A percentile compares a stretch with the other conserved stretches of the same genome.
These are phyloP conservation scores for Typhlichthys subterraneus DNA, from an alignment of 2,797 vertebrate genomes.

Conservation along the genomic window DNA sequence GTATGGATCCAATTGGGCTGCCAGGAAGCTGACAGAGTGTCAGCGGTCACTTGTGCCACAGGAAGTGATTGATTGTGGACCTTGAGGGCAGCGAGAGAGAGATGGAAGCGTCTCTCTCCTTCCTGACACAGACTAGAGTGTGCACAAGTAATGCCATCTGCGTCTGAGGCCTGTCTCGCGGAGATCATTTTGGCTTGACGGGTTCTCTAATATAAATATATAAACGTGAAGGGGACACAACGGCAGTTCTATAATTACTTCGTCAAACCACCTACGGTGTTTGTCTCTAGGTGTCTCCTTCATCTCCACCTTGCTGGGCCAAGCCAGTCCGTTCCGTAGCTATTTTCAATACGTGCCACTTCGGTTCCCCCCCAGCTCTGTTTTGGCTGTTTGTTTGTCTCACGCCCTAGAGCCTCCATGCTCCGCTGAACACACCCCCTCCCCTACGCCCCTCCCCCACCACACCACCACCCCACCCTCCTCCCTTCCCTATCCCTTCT, in stretches of 20 bases:
- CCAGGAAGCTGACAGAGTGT: constrained; percentile 74
- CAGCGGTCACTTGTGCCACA: constrained; percentile 71
- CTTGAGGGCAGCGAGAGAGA: constrained; percentile 61
- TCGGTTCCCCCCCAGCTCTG: constrained; percentile 47
- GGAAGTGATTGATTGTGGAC: constrained; percentile 75
- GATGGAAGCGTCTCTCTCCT: constrained; percentile 69
- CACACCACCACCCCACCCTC: too few relatives aligned
- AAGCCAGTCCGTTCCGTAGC: constrained; percentile 10
- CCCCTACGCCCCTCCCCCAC: too few relatives aligned
- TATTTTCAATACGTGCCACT: constrained; percentile 28
- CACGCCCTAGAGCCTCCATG: constrained; percentile 36
- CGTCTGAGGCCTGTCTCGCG: constrained; percentile 21
- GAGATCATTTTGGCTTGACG: too few relatives aligned
- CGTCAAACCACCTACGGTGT: constrained; percentile 37
- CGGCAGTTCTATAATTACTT: constrained; percentile 16
- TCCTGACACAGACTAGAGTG: constrained; percentile 56
- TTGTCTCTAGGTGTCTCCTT: constrained; percentile 27
- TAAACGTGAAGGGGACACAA: constrained; percentile 15
- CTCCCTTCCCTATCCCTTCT: constrained; percentile 6
- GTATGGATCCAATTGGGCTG: constrained; percentile 78
- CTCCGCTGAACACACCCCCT: constrained; percentile 13
- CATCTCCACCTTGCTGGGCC: constrained; percentile 44
- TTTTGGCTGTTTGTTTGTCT: constrained; percentile 61
- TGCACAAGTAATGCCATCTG: constrained; percentile 56
- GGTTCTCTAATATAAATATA: too few relatives aligned